phyloP scores from a whole-genome alignment of 1,140 invertebrate genomes.

The fruit fly (Drosophila melanogaster) region DNA sequence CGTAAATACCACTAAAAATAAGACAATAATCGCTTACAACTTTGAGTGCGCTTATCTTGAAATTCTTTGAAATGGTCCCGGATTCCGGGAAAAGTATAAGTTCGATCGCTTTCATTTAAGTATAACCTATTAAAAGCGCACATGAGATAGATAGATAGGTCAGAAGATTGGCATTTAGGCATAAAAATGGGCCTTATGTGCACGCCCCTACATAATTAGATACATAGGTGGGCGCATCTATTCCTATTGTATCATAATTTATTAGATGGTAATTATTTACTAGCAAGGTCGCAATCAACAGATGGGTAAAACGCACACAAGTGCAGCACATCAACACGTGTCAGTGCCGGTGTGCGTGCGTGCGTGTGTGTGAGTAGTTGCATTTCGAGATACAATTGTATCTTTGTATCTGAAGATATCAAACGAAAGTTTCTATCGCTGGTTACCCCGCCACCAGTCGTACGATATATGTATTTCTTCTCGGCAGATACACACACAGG shows the following conservation, averaged over 20 bases:
- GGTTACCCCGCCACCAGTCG: constrained; percentile 28
- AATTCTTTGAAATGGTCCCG: too few relatives aligned
- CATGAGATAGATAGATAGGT: too few relatives aligned
- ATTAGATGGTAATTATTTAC: constrained; percentile 41
- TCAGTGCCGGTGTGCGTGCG: background rate
- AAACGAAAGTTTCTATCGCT: constrained; percentile 47
- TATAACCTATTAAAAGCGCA: too few relatives aligned
- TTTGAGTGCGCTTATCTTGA: too few relatives aligned
- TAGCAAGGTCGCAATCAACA: constrained; percentile 58
- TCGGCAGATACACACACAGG: constrained; percentile 26
- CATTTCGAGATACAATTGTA: constrained; percentile 23
- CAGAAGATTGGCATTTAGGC: too few relatives aligned
- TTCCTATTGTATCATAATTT: constrained; percentile 5
- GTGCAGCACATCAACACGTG: constrained; percentile 4
- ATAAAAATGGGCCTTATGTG: too few relatives aligned
- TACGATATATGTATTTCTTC: constrained; percentile 25
- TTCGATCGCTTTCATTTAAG: too few relatives aligned
- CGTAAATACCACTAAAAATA: too few relatives aligned
- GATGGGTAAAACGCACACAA: constrained; percentile 31
- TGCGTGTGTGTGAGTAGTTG: constrained; percentile 9
- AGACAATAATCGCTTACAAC: too few relatives aligned
- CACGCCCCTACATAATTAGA: background rate
- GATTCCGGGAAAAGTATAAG: too few relatives aligned
- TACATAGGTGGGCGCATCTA: background rate
- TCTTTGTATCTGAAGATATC: constrained; percentile 32